These are phyloP conservation scores for Himalopsyche kuldschensis DNA, from an alignment of 2,888 invertebrate species.

Conservation along the genomic window DNA sequence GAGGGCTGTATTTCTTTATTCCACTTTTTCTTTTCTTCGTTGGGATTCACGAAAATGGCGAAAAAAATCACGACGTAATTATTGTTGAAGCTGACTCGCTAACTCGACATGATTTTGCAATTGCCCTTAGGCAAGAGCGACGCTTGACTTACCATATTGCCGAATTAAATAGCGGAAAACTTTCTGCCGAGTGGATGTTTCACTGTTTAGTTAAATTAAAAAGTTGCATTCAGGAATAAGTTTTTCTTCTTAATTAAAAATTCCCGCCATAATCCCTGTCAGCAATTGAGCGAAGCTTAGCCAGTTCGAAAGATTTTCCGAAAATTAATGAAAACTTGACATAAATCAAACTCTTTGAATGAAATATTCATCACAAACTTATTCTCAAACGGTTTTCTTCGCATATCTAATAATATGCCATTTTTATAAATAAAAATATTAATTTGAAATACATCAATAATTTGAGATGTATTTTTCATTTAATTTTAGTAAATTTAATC, in stretches of 20 bases:
- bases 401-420: not conserved
- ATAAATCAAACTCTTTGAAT: not conserved
- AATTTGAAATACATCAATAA: too few species aligned
- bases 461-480: too few species aligned
- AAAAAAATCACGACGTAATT: too few species aligned
- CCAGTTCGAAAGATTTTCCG: not conserved
- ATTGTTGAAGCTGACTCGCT: not conserved
- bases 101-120: not conserved
- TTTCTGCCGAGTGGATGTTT: not conserved
- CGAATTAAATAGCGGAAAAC: not conserved
- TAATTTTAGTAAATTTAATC: too few species aligned
- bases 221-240: not conserved
- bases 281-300: not conserved
- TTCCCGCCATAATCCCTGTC: not conserved
- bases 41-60: too few species aligned
- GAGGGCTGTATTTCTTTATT: too few species aligned
- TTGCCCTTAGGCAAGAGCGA: not conserved
- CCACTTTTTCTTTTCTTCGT: too few species aligned
- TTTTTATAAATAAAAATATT: too few species aligned
- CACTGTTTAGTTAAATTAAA: constrained; percentile 1
- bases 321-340: not conserved
- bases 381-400: not conserved
- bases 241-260: not conserved
- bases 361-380: not conserved
- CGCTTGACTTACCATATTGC: not conserved